Evolutionary conservation across 2,888 invertebrate genomes (phyloP).

Genomic region (Colostygia pectinataria): DNA sequence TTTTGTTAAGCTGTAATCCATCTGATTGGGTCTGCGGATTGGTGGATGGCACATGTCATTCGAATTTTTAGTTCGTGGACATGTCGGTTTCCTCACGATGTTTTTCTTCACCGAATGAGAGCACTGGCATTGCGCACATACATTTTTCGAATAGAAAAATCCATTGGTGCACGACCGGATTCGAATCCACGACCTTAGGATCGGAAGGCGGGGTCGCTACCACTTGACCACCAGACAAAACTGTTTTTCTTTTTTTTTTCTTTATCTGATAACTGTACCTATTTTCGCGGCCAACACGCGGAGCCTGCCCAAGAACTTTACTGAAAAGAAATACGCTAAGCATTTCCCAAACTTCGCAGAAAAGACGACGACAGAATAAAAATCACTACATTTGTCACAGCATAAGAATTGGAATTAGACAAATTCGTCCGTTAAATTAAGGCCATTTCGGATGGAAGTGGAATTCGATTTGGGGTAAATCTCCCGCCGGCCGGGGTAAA

Average conservation of each 20-base stretch:
- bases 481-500: slow-evolving; percentile 62
- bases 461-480: slow-evolving; percentile 80
- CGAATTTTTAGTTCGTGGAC: no score
- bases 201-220: no score
- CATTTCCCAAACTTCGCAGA: slow-evolving; percentile 41
- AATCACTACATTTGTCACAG: slow-evolving; percentile 80
- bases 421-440: slow-evolving; percentile 82
- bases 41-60: no score
- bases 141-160: no score
- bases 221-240: no score
- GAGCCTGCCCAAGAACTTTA: slow-evolving; percentile 22
- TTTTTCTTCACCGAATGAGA: no score
- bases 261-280: slow-evolving; percentile 24
- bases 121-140: no score
- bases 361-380: slow-evolving; percentile 66
- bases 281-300: slow-evolving; percentile 15
- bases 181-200: no score
- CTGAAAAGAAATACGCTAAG: slow-evolving; percentile 40
- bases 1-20: no score
- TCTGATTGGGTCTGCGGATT: no score
- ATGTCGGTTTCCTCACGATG: no score
- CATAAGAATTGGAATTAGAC: slow-evolving; percentile 81
- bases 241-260: background rate
- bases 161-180: no score
- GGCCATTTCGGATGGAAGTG: slow-evolving; percentile 67